These are phyloP conservation scores for Allygus modestus DNA, from an alignment of 2,888 invertebrate genomes.

Conservation along the genomic window DNA sequence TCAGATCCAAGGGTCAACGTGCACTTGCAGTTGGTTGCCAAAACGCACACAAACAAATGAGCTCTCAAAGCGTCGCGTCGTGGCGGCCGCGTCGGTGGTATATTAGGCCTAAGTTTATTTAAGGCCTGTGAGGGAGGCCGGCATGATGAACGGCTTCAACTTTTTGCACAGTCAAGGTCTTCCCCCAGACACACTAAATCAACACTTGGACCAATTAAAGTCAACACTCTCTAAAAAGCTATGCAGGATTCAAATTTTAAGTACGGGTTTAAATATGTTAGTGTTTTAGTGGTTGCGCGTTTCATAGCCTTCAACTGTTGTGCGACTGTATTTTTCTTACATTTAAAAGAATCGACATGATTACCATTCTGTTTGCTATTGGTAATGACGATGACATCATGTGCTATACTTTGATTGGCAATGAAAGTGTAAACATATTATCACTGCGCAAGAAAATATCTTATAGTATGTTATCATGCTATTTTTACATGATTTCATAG, in stretches of 20 bases:
- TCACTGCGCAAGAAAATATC: too few species aligned
- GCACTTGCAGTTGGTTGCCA: constrained; percentile 9
- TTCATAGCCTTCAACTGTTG: too few species aligned
- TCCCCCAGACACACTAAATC: constrained; percentile 16
- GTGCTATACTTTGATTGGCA: too few species aligned
- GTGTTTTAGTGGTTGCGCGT: too few species aligned
- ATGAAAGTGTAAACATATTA: too few species aligned
- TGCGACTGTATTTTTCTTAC: too few species aligned
- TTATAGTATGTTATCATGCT: too few species aligned
- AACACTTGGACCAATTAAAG: constrained; percentile 38
- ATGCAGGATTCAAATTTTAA: not conserved
- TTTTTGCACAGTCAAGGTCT: constrained; percentile 37
- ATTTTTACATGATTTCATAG: too few species aligned
- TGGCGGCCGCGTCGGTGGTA: not conserved
- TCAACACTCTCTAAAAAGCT: not conserved
- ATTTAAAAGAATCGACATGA: too few species aligned
- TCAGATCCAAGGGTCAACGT: not conserved
- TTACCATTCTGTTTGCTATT: too few species aligned
- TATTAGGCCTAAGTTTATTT: constrained; percentile 31
- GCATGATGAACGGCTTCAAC: constrained; percentile 22
- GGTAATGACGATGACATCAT: too few species aligned
- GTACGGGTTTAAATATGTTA: too few species aligned
- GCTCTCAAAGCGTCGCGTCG: not conserved
- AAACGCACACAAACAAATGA: constrained; percentile 16
- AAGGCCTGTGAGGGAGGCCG: constrained; percentile 24